phyloP scores from a whole-genome alignment of 2,888 invertebrate species.

The Drosophila atroscutellata region DNA sequence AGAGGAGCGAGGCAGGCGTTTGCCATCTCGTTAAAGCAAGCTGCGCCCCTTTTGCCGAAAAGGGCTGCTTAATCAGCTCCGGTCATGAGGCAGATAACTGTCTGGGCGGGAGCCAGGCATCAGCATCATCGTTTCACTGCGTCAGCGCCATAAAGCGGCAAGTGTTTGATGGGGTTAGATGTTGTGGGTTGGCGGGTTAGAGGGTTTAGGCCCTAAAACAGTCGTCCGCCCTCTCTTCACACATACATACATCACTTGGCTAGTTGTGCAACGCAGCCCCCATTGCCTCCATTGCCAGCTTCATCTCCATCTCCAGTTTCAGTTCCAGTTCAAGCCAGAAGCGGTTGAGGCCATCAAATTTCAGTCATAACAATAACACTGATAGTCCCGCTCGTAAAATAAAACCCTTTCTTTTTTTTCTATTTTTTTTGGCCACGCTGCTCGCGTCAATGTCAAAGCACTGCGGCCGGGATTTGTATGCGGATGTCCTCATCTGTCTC shows the following conservation, averaged over 20 bases:
- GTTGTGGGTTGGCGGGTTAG: background rate
- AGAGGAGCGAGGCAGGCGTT: background rate
- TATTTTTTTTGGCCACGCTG: conserved; percentile 52
- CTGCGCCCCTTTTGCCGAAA: conserved; percentile 23
- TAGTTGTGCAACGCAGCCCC: conserved; percentile 33
- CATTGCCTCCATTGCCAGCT: conserved; percentile 2
- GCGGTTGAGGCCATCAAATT: conserved; percentile 76
- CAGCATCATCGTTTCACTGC: conserved; percentile 57
- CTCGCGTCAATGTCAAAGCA: conserved; percentile 33
- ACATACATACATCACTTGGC: conserved; percentile 53
- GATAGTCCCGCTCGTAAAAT: conserved; percentile 79
- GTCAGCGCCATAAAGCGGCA: conserved; percentile 62
- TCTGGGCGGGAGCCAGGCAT: conserved; percentile 48
- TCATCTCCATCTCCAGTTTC: background rate
- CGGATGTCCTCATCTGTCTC: conserved; percentile 23
- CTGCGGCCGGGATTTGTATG: conserved; percentile 67
- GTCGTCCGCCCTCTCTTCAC: conserved; percentile 21
- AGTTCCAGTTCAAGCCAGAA: conserved; percentile 46
- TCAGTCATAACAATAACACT: conserved; percentile 79
- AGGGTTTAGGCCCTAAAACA: background rate
- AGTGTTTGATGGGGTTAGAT: conserved; percentile 4
- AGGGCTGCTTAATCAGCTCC: conserved; percentile 66
- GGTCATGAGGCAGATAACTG: conserved; percentile 62
- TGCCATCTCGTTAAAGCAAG: conserved; percentile 64
- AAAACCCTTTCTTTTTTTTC: conserved; percentile 67